These are phyloP conservation scores for Kuschelorhynchus macadamiae DNA, from an alignment of 2,888 invertebrate species.

Conservation along the genomic window DNA sequence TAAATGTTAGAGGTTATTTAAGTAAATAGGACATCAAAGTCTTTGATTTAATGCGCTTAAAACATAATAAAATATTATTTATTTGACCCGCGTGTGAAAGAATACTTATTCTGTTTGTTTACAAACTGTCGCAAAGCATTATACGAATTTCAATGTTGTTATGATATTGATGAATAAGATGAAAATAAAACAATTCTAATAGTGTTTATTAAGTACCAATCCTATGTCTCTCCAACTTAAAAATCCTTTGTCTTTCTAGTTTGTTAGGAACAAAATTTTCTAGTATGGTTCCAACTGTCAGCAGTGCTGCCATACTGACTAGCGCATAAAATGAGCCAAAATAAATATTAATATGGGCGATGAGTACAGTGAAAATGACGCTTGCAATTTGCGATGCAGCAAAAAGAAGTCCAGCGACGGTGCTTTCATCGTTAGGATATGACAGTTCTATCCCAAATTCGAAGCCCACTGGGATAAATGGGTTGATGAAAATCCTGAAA, in stretches of 20 bases:
- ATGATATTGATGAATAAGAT: too few relatives aligned
- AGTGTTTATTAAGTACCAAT: too few relatives aligned
- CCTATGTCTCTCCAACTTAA: conserved; percentile 23
- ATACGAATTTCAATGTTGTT: too few relatives aligned
- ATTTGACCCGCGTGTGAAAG: too few relatives aligned
- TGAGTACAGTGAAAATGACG: conserved; percentile 40
- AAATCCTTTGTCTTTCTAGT: conserved; percentile 49
- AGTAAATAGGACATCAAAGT: too few relatives aligned
- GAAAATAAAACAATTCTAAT: too few relatives aligned
- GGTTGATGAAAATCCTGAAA: conserved; percentile 53
- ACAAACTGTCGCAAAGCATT: too few relatives aligned
- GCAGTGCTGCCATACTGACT: conserved; percentile 32
- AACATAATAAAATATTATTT: too few relatives aligned
- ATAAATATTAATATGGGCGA: conserved; percentile 43
- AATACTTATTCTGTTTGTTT: too few relatives aligned
- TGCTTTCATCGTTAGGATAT: conserved; percentile 54
- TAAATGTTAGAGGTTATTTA: too few relatives aligned
- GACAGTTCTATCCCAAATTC: conserved; percentile 56
- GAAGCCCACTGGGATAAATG: conserved; percentile 56
- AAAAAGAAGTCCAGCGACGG: conserved; percentile 52
- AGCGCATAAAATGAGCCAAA: conserved; percentile 51
- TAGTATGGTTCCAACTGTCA: conserved; percentile 50
- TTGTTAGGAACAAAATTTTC: conserved; percentile 52
- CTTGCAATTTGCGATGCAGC: conserved; percentile 52
- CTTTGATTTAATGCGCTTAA: too few relatives aligned